These are phyloP conservation scores for Geotrypetes seraphini DNA, from an alignment of 2,797 vertebrate genomes.

Conservation along the genomic window DNA sequence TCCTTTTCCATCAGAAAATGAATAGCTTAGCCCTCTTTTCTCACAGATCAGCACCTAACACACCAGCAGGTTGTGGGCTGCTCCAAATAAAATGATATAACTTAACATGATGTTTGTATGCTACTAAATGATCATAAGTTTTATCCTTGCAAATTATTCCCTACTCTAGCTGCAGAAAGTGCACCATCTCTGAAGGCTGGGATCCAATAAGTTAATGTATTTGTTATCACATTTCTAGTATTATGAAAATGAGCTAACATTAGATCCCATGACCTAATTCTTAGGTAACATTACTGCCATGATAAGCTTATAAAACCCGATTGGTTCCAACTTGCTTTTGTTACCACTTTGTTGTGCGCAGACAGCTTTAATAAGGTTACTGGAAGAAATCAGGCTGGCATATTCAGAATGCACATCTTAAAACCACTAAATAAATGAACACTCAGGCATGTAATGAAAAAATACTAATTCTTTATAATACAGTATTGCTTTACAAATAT, in stretches of 20 bases:
- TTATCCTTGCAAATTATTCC: not conserved
- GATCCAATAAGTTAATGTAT: too few relatives aligned
- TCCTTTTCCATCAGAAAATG: not conserved
- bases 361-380: slow-evolving; percentile 58
- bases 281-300: slow-evolving; percentile 14
- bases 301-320: slow-evolving; percentile 15
- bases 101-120: not conserved
- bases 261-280: not conserved
- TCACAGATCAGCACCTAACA: too few relatives aligned
- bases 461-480: slow-evolving; percentile 63
- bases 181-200: not conserved
- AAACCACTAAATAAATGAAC: slow-evolving; percentile 33
- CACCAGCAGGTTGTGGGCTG: not conserved
- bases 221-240: too few relatives aligned
- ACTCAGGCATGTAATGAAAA: slow-evolving; percentile 58
- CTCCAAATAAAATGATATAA: not conserved
- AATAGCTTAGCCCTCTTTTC: slow-evolving; percentile 6
- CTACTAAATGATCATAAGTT: too few relatives aligned
- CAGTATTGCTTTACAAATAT: slow-evolving; percentile 75
- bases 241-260: slow-evolving; percentile 10
- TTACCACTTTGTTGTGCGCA: slow-evolving; percentile 55
- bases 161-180: not conserved
- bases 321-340: slow-evolving; percentile 27
- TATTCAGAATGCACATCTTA: slow-evolving; percentile 56
- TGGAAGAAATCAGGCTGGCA: slow-evolving; percentile 56